Conservation (phyloP, 2,888 invertebrate species). For the Ptychoptera albimana region DNA sequence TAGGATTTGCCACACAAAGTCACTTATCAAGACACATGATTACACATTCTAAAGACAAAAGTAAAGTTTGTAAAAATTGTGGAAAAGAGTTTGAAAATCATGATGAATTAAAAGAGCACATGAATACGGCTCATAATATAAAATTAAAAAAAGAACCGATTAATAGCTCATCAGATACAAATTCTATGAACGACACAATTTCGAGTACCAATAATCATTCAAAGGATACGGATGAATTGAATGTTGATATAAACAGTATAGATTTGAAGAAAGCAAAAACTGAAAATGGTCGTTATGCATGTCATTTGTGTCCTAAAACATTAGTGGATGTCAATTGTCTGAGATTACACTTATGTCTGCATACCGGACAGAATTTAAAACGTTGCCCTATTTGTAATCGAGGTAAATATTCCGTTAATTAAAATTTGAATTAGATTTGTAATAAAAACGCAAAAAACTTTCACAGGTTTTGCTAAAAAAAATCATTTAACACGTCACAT, state of each 20-base stretch:
- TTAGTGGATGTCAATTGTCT: slow-evolving; percentile 9
- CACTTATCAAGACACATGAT: slow-evolving; percentile 9
- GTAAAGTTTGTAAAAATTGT: neutral
- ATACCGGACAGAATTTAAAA: slow-evolving; percentile 10
- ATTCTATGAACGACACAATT: neutral
- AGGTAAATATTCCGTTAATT: slow-evolving; percentile 7
- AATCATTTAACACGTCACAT: slow-evolving; percentile 5
- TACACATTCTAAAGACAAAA: slow-evolving; percentile 4
- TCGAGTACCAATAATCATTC: neutral
- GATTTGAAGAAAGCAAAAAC: neutral
- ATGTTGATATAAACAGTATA: neutral
- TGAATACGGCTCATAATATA: neutral
- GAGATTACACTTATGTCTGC: slow-evolving; percentile 8
- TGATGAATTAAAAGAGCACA: neutral
- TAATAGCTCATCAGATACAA: neutral
- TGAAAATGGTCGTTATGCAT: slow-evolving; percentile 6
- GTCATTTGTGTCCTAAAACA: slow-evolving; percentile 9
- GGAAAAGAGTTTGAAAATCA: neutral
- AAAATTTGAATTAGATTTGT: no score
- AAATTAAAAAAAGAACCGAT: neutral
- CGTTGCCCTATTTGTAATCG: slow-evolving; percentile 8
- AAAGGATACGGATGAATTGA: neutral
- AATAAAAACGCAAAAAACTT: no score
- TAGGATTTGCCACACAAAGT: slow-evolving; percentile 9
- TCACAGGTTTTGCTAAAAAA: slow-evolving; percentile 6